A percentile compares a stretch with the other conserved stretches of the same genome.
Conservation (phyloP, 2,113 vertebrate genomes). For the Felis chaus region DNA sequence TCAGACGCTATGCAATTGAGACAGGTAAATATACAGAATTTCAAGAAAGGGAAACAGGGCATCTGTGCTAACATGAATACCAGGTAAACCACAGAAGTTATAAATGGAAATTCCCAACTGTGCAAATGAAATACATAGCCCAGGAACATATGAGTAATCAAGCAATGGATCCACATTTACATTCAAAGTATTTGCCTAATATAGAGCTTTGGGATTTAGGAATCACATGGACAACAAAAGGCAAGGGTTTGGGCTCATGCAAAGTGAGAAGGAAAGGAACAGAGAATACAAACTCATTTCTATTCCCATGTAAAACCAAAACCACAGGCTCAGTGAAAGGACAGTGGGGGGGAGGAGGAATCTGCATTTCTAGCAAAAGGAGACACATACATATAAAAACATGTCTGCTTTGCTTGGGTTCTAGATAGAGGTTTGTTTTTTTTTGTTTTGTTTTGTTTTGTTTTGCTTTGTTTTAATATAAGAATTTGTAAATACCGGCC, state of each 20-base stretch:
- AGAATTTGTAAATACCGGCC: not conserved
- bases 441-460: not conserved
- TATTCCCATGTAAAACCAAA: not conserved
- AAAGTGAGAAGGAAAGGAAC: not conserved
- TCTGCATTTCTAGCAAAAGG: not conserved
- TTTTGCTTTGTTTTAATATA: not conserved
- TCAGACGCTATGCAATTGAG: not conserved
- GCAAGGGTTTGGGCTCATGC: not conserved
- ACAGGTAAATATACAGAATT: not conserved
- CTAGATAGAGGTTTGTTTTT: too few species aligned
- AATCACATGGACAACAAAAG: not conserved
- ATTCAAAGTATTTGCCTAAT: not conserved
- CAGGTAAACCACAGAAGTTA: not conserved
- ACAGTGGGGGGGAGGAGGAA: accelerated
- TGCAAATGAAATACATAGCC: not conserved
- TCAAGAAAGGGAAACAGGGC: too few species aligned
- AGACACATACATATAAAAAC: not conserved
- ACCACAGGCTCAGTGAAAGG: not conserved
- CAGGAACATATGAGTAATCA: not conserved
- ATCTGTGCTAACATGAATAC: not conserved
- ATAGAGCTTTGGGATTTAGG: not conserved
- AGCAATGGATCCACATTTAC: not conserved
- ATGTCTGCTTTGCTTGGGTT: not conserved
- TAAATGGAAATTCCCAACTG: not conserved
- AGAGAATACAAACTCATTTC: not conserved